phyloP scores from a whole-genome alignment of 2,113 vertebrate genomes.

The Sitta europaea region DNA sequence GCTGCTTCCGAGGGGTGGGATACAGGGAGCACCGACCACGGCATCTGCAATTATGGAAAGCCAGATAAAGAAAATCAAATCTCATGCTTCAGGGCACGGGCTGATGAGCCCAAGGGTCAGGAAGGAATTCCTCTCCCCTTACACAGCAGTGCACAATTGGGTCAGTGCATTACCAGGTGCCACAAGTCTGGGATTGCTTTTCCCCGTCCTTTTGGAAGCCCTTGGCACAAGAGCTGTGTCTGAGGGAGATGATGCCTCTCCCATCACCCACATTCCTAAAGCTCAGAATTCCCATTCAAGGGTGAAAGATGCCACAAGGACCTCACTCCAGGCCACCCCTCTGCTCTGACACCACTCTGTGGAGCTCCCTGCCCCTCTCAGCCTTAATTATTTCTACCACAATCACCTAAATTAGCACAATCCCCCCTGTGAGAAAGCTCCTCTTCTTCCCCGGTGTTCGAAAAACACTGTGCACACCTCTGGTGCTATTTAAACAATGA shows the following conservation, averaged over 20 bases:
- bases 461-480: not conserved
- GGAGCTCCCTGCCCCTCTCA: not conserved
- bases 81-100: constrained; percentile 52
- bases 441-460: not conserved
- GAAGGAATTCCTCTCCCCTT: constrained; percentile 53
- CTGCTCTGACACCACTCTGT: not conserved
- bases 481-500: not conserved
- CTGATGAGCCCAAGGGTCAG: constrained; percentile 45
- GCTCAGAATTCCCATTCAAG: not conserved
- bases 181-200: not conserved
- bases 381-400: not conserved
- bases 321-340: not conserved
- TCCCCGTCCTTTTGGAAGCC: not conserved
- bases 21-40: not conserved
- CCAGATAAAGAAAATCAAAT: constrained; percentile 65
- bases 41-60: constrained; percentile 24
- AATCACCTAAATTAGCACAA: not conserved
- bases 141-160: constrained; percentile 57
- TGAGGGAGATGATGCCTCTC: not conserved
- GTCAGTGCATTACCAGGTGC: constrained; percentile 22
- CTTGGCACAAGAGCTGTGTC: not conserved
- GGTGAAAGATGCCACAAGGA: not conserved
- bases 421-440: not conserved
- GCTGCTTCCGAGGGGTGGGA: constrained; percentile 17
- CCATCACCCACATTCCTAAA: not conserved